These are phyloP conservation scores for Oligia fasciuncula DNA, from an alignment of 2,888 invertebrate genomes.

Conservation along the genomic window DNA sequence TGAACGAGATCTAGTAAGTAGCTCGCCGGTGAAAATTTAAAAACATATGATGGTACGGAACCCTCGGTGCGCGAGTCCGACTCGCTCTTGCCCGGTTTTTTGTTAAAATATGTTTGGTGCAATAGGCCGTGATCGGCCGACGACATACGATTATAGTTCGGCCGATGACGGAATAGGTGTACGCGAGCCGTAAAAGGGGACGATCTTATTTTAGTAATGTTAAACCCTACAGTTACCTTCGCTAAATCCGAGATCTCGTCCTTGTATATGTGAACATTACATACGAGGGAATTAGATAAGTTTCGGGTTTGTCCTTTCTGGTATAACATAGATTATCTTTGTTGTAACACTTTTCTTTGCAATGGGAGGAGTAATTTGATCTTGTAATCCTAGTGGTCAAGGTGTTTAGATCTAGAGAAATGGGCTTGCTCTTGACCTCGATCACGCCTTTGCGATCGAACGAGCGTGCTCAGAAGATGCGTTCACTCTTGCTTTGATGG, in stretches of 20 bases:
- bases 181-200: neutral
- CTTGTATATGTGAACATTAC: conserved; percentile 45
- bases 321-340: conserved; percentile 13
- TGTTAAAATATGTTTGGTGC: too few species aligned
- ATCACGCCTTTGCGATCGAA: too few species aligned
- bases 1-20: too few species aligned
- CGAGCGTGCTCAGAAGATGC: too few species aligned
- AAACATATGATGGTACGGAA: too few species aligned
- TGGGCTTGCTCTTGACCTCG: too few species aligned
- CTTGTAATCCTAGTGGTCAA: neutral
- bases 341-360: conserved; percentile 7
- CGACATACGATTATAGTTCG: neutral
- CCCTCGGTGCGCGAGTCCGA: too few species aligned
- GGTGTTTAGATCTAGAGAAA: neutral
- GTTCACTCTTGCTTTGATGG: too few species aligned
- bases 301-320: conserved; percentile 14
- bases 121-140: too few species aligned
- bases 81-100: too few species aligned
- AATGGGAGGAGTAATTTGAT: neutral
- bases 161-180: neutral
- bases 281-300: conserved; percentile 16
- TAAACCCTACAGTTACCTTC: conserved; percentile 29
- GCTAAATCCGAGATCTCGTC: conserved; percentile 26
- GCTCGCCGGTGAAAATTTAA: too few species aligned
- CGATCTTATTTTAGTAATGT: conserved; percentile 41